These are phyloP conservation scores for Phyllostomus hastatus DNA, from an alignment of 2,113 vertebrate species.

Conservation along the genomic window DNA sequence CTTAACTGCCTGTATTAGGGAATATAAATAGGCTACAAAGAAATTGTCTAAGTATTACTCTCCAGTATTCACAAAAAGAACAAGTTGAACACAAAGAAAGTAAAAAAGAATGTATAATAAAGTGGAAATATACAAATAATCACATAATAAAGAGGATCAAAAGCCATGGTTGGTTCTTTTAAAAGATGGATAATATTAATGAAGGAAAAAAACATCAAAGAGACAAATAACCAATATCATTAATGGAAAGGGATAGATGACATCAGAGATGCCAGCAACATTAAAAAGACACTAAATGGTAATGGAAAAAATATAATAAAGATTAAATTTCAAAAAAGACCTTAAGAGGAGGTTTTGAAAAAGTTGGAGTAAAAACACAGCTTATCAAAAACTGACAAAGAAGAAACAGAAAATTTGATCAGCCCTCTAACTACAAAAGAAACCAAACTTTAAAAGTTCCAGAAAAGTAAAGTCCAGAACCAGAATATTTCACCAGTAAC, in stretches of 20 bases:
- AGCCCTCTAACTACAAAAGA: background rate
- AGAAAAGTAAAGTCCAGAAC: background rate
- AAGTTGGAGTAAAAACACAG: background rate
- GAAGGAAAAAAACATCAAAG: background rate
- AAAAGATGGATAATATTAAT: background rate
- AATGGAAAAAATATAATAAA: too few relatives aligned
- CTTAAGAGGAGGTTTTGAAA: background rate
- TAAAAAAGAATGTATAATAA: background rate
- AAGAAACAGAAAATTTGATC: background rate
- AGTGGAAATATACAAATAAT: background rate
- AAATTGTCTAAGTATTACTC: background rate
- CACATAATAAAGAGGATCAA: background rate
- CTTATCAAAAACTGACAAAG: background rate
- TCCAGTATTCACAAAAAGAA: background rate
- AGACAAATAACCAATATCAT: background rate
- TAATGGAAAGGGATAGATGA: background rate
- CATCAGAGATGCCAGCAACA: background rate
- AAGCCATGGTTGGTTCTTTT: background rate
- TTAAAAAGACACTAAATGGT: background rate
- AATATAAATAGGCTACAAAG: background rate
- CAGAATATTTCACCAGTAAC: background rate
- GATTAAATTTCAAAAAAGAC: background rate
- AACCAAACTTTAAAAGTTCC: background rate
- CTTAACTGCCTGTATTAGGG: background rate
- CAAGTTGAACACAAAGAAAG: background rate